These are phyloP conservation scores for Discoglossus pictus DNA, from an alignment of 2,797 vertebrate genomes.

Conservation along the genomic window DNA sequence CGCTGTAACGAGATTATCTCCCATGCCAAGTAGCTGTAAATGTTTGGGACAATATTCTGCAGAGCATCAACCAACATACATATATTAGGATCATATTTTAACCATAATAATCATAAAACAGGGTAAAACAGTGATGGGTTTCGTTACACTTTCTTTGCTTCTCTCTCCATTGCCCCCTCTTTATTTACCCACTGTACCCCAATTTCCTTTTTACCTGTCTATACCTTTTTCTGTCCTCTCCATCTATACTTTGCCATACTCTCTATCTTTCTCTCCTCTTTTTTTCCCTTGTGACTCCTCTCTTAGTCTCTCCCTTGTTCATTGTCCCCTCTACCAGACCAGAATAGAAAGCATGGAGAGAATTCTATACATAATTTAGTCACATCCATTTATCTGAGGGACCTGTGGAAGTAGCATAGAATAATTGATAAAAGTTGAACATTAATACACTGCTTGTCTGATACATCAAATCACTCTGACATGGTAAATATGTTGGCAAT, in stretches of 20 bases:
- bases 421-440: constrained; percentile 46
- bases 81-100: too few relatives aligned
- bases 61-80: too few relatives aligned
- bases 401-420: constrained; percentile 45
- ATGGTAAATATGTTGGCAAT: constrained; percentile 47
- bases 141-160: too few relatives aligned
- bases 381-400: constrained; percentile 42
- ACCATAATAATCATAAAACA: too few relatives aligned
- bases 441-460: constrained; percentile 47
- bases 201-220: too few relatives aligned
- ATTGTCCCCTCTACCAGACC: background rate
- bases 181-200: too few relatives aligned
- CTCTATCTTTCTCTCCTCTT: background rate
- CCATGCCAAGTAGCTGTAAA: too few relatives aligned
- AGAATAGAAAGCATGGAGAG: constrained; percentile 10
- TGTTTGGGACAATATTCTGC: too few relatives aligned
- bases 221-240: constrained; percentile 33
- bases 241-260: too few relatives aligned
- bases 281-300: background rate
- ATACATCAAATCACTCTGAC: constrained; percentile 40
- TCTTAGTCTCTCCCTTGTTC: background rate
- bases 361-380: constrained; percentile 47
- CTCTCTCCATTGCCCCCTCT: too few relatives aligned
- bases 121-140: too few relatives aligned
- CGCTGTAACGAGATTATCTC: too few relatives aligned